These are phyloP conservation scores for Pelodiscus sinensis DNA, from an alignment of 2,113 vertebrate genomes.

Conservation along the genomic window DNA sequence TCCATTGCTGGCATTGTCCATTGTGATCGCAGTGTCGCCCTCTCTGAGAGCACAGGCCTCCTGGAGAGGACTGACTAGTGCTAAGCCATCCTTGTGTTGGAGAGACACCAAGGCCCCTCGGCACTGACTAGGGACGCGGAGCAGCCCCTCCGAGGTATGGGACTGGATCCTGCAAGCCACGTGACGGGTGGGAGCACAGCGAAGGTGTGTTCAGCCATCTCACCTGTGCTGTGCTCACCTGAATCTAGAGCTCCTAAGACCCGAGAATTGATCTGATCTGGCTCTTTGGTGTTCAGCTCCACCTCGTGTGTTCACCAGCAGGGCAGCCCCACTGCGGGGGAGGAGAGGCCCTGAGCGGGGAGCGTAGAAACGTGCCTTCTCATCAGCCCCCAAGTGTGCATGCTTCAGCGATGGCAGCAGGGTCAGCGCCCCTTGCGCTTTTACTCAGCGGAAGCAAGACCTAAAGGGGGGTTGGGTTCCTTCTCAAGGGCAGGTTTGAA, in stretches of 20 bases:
- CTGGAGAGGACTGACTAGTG: neutral
- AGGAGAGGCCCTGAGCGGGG: neutral
- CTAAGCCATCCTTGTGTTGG: neutral
- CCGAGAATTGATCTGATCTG: neutral
- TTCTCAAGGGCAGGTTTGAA: constrained; percentile 33
- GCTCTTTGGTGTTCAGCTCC: neutral
- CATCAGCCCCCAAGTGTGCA: neutral
- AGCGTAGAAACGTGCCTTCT: neutral
- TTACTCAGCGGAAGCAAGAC: constrained; percentile 24
- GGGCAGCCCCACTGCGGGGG: neutral
- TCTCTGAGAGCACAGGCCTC: neutral
- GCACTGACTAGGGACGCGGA: neutral
- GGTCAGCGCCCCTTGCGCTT: neutral
- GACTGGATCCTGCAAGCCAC: neutral
- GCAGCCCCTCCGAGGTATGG: neutral
- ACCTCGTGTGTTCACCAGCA: neutral
- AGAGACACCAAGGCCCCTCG: neutral
- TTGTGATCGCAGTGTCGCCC: too few relatives aligned
- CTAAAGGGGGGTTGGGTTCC: constrained; percentile 20
- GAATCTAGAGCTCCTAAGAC: neutral
- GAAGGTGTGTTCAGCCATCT: neutral
- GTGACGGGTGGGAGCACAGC: neutral
- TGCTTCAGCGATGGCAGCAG: constrained; percentile 54
- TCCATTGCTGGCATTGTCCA: neutral
- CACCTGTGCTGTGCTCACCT: neutral